Percentiles rank a stretch among this genome's conserved stretches.
These are phyloP conservation scores for Terrapene triunguis DNA, from an alignment of 2,113 vertebrate species.

Conservation along the genomic window DNA sequence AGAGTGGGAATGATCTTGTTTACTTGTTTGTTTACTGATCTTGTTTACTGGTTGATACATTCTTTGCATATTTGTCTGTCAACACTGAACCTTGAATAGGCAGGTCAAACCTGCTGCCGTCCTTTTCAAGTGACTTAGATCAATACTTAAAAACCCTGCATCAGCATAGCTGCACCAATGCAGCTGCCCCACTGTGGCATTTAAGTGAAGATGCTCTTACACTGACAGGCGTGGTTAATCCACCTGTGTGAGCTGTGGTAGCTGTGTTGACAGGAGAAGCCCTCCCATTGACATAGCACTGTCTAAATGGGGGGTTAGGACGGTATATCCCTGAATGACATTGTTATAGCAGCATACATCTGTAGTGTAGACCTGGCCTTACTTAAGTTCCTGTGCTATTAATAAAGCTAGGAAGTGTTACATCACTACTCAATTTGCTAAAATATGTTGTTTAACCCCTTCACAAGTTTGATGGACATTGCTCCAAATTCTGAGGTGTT, in stretches of 20 bases:
- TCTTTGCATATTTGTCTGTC: neutral
- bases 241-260: neutral
- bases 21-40: neutral
- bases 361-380: neutral
- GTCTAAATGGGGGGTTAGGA: neutral
- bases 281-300: neutral
- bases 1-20: slow-evolving; percentile 31
- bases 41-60: slow-evolving; percentile 25
- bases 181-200: neutral
- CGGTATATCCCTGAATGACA: neutral
- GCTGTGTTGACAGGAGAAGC: neutral
- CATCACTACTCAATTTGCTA: neutral
- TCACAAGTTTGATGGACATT: neutral
- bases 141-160: neutral
- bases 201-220: neutral
- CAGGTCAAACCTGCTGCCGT: neutral
- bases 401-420: neutral
- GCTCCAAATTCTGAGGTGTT: neutral
- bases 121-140: neutral
- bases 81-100: neutral
- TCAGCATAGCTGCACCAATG: neutral
- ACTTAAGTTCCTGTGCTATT: neutral
- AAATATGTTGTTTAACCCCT: neutral
- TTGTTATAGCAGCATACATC: neutral
- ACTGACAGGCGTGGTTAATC: neutral